Conservation (phyloP, 1,140 invertebrate genomes). For the Papilio xuthus region DNA sequence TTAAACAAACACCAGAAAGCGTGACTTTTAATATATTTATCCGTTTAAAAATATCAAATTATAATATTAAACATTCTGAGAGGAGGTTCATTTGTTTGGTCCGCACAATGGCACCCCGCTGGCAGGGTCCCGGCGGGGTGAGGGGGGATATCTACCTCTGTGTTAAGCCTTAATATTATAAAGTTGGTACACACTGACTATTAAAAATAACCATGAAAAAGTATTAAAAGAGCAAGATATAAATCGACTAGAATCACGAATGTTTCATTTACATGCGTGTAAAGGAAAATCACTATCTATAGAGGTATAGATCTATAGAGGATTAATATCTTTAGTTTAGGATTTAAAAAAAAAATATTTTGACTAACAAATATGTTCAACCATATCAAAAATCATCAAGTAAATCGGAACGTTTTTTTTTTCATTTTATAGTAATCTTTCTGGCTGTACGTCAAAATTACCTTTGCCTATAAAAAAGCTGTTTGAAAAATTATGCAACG, state of each 20-base stretch:
- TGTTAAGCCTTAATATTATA: slow-evolving; percentile 24
- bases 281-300: too few species aligned
- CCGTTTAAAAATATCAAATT: slow-evolving; percentile 79
- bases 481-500: background rate
- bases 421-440: too few species aligned
- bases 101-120: slow-evolving; percentile 65
- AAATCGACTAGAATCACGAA: background rate
- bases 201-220: slow-evolving; percentile 14
- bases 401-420: too few species aligned
- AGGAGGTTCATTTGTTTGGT: slow-evolving; percentile 67
- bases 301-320: too few species aligned
- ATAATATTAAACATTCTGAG: slow-evolving; percentile 74
- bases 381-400: too few species aligned
- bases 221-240: background rate
- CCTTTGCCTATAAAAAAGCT: background rate
- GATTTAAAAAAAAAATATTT: too few species aligned
- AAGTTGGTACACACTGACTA: slow-evolving; percentile 9
- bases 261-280: too few species aligned
- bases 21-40: slow-evolving; percentile 78
- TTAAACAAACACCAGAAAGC: slow-evolving; percentile 72
- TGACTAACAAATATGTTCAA: too few species aligned
- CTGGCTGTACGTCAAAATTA: slow-evolving; percentile 17
- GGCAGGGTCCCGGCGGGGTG: slow-evolving; percentile 41
- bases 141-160: slow-evolving; percentile 46
- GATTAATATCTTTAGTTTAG: too few species aligned